These are phyloP conservation scores for Diabrotica undecimpunctata DNA, from an alignment of 1,140 invertebrate species.

Conservation along the genomic window DNA sequence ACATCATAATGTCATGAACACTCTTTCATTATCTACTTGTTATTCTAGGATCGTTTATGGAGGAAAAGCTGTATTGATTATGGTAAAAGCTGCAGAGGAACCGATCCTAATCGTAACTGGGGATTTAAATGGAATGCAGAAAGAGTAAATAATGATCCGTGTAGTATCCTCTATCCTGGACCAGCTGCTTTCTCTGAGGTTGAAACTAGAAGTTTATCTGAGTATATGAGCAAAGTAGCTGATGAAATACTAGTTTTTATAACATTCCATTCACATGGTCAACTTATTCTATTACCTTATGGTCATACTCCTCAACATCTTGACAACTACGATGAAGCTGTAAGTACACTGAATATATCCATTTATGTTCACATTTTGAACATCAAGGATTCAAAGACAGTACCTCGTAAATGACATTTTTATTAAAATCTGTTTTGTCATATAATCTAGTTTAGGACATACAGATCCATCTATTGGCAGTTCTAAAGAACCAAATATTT, in stretches of 20 bases:
- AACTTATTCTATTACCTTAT: constrained; percentile 68
- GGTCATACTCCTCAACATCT: constrained; percentile 64
- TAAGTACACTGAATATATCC: no score
- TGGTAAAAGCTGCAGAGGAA: constrained; percentile 54
- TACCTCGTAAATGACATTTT: no score
- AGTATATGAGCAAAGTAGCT: constrained; percentile 51
- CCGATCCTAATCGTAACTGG: constrained; percentile 74
- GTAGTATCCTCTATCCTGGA: constrained; percentile 68
- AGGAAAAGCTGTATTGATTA: constrained; percentile 66
- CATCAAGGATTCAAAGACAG: no score
- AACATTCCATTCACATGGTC: constrained; percentile 73
- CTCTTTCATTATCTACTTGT: no score
- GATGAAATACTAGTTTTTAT: constrained; percentile 63
- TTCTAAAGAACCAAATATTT: no score
- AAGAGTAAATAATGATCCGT: constrained; percentile 65
- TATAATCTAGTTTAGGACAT: no score
- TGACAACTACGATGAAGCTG: constrained; percentile 60
- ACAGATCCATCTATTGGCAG: no score
- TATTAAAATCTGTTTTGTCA: no score
- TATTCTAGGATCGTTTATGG: constrained; percentile 70
- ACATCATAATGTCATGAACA: no score
- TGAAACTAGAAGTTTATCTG: constrained; percentile 60
- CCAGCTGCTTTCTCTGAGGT: constrained; percentile 67
- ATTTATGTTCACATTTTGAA: no score
- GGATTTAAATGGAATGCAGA: constrained; percentile 63